phyloP scores from a whole-genome alignment of 2,888 invertebrate species.

The Acheta domesticus region DNA sequence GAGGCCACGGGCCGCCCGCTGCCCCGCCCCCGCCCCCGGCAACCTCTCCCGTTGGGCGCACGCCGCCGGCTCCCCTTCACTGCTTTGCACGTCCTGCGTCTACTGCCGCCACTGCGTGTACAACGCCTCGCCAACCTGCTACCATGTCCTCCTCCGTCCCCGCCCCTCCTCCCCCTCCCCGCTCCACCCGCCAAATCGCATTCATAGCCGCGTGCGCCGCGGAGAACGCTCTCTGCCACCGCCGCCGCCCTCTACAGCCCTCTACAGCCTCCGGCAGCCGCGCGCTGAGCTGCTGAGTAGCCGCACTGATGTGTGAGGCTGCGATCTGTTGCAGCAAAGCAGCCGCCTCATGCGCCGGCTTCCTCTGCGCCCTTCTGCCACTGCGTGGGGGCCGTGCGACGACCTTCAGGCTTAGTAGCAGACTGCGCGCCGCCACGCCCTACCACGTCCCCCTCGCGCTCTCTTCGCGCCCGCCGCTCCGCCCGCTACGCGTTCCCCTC shows the following conservation, averaged over 20 bases:
- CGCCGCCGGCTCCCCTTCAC: background rate
- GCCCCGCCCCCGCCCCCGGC: background rate
- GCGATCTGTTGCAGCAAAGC: background rate
- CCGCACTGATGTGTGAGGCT: constrained; percentile 1
- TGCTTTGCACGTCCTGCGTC: background rate
- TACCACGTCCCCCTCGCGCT: no score
- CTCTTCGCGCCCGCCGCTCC: no score
- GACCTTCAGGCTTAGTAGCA: no score
- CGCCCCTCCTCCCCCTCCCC: background rate
- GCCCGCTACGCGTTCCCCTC: no score
- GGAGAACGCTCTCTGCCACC: background rate
- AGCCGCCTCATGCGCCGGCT: no score
- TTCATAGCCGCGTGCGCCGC: no score
- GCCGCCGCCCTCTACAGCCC: background rate
- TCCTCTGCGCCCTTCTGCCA: no score
- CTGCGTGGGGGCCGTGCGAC: no score
- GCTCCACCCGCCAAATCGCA: background rate
- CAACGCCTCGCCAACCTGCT: background rate
- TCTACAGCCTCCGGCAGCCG: background rate
- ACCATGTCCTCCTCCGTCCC: background rate
- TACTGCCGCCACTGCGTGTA: background rate
- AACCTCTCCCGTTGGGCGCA: background rate
- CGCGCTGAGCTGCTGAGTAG: background rate
- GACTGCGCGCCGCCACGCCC: no score
- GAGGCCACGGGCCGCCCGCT: background rate